Evolutionary conservation across 1,140 invertebrate genomes (phyloP).

Genomic region (Lithobius niger): DNA sequence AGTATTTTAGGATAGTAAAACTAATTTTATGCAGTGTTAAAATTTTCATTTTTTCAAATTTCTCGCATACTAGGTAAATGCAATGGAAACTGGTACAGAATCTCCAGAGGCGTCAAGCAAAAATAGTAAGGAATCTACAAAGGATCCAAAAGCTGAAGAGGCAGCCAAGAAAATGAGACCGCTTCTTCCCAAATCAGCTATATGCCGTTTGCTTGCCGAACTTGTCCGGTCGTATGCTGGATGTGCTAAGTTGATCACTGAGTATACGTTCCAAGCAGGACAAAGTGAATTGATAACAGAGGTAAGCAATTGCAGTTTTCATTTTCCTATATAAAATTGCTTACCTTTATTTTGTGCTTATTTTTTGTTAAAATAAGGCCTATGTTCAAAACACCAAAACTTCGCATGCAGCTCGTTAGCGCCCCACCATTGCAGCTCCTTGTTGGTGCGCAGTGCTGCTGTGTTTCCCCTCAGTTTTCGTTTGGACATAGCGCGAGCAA

Average conservation of each 20-base stretch:
- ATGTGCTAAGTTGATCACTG: slow-evolving; percentile 58
- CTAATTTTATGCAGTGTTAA: too few species aligned
- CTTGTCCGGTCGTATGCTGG: slow-evolving; percentile 64
- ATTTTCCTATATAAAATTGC: too few species aligned
- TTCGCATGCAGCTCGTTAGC: too few species aligned
- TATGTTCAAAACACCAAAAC: too few species aligned
- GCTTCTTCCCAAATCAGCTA: slow-evolving; percentile 57
- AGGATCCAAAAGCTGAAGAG: slow-evolving; percentile 36
- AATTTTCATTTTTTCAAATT: too few species aligned
- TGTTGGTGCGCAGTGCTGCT: too few species aligned
- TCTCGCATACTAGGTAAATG: not conserved
- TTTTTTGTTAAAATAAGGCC: too few species aligned
- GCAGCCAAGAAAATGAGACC: slow-evolving; percentile 34
- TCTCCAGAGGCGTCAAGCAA: slow-evolving; percentile 3
- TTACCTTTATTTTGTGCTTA: not conserved
- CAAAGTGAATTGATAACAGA: slow-evolving; percentile 51
- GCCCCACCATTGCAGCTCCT: too few species aligned
- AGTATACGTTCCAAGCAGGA: slow-evolving; percentile 50
- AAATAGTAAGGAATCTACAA: slow-evolving; percentile 17
- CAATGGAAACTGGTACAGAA: not conserved
- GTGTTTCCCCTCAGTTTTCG: too few species aligned
- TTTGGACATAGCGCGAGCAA: too few species aligned
- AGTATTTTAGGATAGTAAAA: too few species aligned
- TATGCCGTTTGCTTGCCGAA: slow-evolving; percentile 66
- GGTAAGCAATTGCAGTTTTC: slow-evolving; percentile 31